These are phyloP conservation scores for Manduca sexta DNA, from an alignment of 1,140 invertebrate species.

Conservation along the genomic window DNA sequence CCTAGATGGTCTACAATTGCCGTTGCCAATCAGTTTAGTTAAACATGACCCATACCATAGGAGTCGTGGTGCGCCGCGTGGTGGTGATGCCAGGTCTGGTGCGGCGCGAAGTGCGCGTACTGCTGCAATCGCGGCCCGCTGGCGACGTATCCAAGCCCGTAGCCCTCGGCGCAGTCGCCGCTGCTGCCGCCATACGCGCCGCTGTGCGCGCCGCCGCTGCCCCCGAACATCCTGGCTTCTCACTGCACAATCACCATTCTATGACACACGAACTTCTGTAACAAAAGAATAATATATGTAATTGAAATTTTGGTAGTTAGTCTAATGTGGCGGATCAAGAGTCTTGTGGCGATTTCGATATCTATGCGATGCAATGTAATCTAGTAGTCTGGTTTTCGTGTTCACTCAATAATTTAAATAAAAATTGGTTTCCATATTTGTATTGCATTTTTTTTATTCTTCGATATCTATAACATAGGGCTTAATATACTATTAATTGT, in stretches of 20 bases:
- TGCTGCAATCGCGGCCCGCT: conserved; percentile 51
- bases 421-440: no score
- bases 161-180: conserved; percentile 46
- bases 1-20: no score
- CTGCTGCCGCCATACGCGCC: conserved; percentile 16
- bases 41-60: conserved; percentile 24
- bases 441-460: no score
- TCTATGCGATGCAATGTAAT: no score
- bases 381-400: no score
- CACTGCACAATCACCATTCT: conserved; percentile 18
- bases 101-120: conserved; percentile 58
- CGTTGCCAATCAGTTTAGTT: no score
- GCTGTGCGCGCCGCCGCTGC: conserved; percentile 2
- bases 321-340: no score
- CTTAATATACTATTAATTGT: no score
- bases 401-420: no score
- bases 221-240: conserved; percentile 28
- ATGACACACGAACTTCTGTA: conserved; percentile 8
- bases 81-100: conserved; percentile 62
- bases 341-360: no score
- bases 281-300: conserved; percentile 6
- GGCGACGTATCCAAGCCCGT: conserved; percentile 48
- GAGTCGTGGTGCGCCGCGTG: conserved; percentile 55
- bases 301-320: no score
- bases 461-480: no score